phyloP scores from a whole-genome alignment of 2,113 vertebrate species.

The Trichechus manatus region DNA sequence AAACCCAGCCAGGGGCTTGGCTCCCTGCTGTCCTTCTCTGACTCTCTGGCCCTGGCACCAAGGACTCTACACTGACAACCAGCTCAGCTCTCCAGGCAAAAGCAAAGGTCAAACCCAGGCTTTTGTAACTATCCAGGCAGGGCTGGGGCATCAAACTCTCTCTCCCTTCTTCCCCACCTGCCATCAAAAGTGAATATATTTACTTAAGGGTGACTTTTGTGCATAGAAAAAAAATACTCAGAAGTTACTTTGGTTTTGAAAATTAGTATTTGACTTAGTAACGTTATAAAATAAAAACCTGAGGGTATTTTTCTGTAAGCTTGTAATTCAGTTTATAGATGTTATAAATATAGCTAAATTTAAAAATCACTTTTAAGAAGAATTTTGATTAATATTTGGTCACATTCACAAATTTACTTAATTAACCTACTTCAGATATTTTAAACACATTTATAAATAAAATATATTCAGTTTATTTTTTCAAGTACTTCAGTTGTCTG shows the following conservation, averaged over 20 bases:
- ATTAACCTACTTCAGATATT: slow-evolving; percentile 65
- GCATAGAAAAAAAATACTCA: not conserved
- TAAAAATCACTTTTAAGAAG: slow-evolving; percentile 51
- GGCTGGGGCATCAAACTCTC: not conserved
- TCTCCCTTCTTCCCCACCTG: not conserved
- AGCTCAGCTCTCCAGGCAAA: not conserved
- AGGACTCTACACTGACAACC: not conserved
- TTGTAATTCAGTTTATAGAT: slow-evolving; percentile 44
- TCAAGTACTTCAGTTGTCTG: slow-evolving; percentile 52
- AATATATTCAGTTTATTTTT: slow-evolving; percentile 57
- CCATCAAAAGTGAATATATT: not conserved
- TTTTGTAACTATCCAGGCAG: not conserved
- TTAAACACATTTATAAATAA: slow-evolving; percentile 55
- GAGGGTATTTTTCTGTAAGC: not conserved
- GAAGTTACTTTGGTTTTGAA: slow-evolving; percentile 35
- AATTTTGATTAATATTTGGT: slow-evolving; percentile 57
- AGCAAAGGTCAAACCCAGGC: not conserved
- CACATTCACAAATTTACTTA: slow-evolving; percentile 63
- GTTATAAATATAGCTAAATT: slow-evolving; percentile 23
- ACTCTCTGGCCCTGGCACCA: no score
- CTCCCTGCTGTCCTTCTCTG: not conserved
- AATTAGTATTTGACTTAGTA: slow-evolving; percentile 42
- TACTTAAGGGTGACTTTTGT: not conserved
- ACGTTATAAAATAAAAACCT: slow-evolving; percentile 55
- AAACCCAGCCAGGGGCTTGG: not conserved